A percentile compares a stretch with the other conserved stretches of the same genome.
These are phyloP conservation scores for Trachops cirrhosus DNA, from an alignment of 2,797 vertebrate species.

Conservation along the genomic window DNA sequence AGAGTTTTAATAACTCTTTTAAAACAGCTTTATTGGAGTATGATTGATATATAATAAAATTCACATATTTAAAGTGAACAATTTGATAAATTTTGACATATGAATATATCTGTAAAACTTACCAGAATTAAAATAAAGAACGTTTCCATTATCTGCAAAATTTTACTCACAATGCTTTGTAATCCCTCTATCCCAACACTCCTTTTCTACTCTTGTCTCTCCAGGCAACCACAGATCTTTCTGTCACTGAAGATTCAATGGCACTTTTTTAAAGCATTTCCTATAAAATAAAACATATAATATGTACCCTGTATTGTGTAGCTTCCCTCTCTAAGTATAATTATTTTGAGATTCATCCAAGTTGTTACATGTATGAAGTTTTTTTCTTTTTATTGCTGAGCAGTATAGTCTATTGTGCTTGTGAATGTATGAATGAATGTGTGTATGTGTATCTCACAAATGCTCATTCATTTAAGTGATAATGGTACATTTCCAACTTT, in stretches of 20 bases:
- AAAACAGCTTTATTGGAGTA: background rate
- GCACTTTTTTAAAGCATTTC: background rate
- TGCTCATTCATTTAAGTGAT: background rate
- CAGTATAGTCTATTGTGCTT: background rate
- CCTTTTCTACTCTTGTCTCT: background rate
- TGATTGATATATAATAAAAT: background rate
- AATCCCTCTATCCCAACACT: background rate
- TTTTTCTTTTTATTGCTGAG: background rate
- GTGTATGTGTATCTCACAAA: background rate
- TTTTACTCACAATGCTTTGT: background rate
- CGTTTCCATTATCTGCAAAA: background rate
- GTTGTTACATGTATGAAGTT: background rate
- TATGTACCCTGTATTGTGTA: background rate
- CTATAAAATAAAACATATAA: background rate
- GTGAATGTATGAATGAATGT: background rate
- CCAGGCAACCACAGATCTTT: background rate
- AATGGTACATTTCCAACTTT: background rate
- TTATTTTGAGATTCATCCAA: background rate
- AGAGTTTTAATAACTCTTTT: background rate
- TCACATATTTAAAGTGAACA: background rate
- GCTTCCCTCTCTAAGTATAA: background rate
- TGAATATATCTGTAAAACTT: background rate
- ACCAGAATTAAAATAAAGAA: background rate
- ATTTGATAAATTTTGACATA: background rate
- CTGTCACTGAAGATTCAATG: background rate